A percentile compares a stretch with the other conserved stretches of the same genome.
Evolutionary conservation across 2,113 vertebrate genomes (phyloP).

Genomic region (Collichthys lucidus): DNA sequence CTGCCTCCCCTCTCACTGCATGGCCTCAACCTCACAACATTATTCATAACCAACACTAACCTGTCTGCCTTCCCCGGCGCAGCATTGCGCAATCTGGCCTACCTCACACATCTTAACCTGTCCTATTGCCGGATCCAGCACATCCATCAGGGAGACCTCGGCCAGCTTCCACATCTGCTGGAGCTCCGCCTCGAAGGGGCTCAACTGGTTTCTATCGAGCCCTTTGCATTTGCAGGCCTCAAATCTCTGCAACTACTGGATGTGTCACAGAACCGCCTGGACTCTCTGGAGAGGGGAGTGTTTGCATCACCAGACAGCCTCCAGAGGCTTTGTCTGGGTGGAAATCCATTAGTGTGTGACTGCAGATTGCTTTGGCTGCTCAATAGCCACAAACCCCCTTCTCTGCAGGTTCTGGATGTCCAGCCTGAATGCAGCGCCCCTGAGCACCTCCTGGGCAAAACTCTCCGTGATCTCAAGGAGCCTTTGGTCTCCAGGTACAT

Average conservation of each 20-base stretch:
- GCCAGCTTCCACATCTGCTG: slow-evolving; percentile 90
- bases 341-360: slow-evolving; percentile 96
- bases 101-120: slow-evolving; percentile 95
- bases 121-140: slow-evolving; percentile 93
- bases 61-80: slow-evolving; percentile 91
- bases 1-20: slow-evolving; percentile 93
- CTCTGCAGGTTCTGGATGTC: slow-evolving; percentile 90
- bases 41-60: slow-evolving; percentile 96
- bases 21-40: slow-evolving; percentile 93
- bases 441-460: slow-evolving; percentile 90
- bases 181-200: slow-evolving; percentile 93
- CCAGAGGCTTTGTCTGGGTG: slow-evolving; percentile 92
- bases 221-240: slow-evolving; percentile 91
- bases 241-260: slow-evolving; percentile 93
- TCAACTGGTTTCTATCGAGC: slow-evolving; percentile 89
- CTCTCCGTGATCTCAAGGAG: slow-evolving; percentile 93
- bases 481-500: slow-evolving; percentile 93
- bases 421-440: slow-evolving; percentile 94
- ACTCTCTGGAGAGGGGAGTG: slow-evolving; percentile 91
- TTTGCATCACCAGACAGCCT: slow-evolving; percentile 92
- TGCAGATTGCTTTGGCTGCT: slow-evolving; percentile 97
- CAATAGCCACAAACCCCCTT: slow-evolving; percentile 87
- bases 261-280: slow-evolving; percentile 92
- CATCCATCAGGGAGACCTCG: slow-evolving; percentile 92
- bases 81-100: slow-evolving; percentile 91